Evolutionary conservation across 92 coral and sea anemone species (phyloP), one percentile per base, ranked within the genome.

Genomic region (Porites evermanni): DNA sequence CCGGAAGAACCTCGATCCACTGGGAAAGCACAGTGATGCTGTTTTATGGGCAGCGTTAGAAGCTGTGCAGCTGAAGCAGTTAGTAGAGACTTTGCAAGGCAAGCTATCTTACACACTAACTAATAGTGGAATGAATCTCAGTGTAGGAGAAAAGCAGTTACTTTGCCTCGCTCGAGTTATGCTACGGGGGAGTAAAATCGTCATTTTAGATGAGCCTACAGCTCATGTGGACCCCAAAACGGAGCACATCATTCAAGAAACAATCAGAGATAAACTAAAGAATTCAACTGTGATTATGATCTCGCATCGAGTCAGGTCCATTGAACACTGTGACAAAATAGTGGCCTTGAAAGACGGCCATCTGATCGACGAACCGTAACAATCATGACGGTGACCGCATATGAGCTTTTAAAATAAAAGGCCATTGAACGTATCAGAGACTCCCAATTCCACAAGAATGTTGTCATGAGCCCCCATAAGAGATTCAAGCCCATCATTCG

Each of bases 211-310:
- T 44, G 87, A 83, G 65, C 87, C 87, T 32, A 74, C 87, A 61
- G 80, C 87, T 47, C 87, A 83, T 26, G 67, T 83, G 9, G 87
- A 83, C 65, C 87, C 87, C 21, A 83, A 52, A 63, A 83, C 87
- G 5, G 87, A 83, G 18, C 79, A 86, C 59, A 79, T 86, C 53
- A 79, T 86, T 29, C 89, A 86, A 9, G 65, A 86, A 78, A 78
- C 89, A 69, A 79, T 86, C 16, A 77, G 61, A 14, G 85, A 77
- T n/a, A 86, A 53, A 86, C 78, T 86, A 50, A 70, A 67, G 14
- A 47, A 58, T 60, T 83, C 79, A 64, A 83, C 87, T 44, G 80
- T 83, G 24, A 73, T 83, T 11, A 83, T 74, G 18, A 74, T 83
- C 47, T 76, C 87, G 9, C 87, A 83, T 67, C 71, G 74, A 50